Conservation (phyloP, 2,113 vertebrate genomes). For the Cavia aperea region DNA sequence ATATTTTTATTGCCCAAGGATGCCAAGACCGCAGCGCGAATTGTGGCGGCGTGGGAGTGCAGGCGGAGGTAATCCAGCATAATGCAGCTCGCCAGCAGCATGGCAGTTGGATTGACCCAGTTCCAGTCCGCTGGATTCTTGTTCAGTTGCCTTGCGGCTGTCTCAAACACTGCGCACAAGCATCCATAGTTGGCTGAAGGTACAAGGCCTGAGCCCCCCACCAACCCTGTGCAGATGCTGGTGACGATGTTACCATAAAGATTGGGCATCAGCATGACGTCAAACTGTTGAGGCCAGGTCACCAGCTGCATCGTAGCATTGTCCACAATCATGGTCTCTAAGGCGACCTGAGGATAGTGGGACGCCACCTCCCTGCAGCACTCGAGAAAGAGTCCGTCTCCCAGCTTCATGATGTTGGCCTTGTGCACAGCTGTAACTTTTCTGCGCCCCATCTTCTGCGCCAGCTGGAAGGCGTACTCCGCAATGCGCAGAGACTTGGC, state of each 20-base stretch:
- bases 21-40: constrained; percentile 77
- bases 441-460: constrained; percentile 76
- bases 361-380: constrained; percentile 84
- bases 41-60: constrained; percentile 74
- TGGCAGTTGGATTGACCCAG: constrained; percentile 82
- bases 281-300: constrained; percentile 83
- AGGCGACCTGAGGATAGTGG: constrained; percentile 82
- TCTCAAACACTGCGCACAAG: constrained; percentile 83
- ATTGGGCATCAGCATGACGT: constrained; percentile 90
- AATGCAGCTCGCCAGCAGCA: constrained; percentile 81
- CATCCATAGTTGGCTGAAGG: constrained; percentile 80
- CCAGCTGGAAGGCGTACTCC: constrained; percentile 81
- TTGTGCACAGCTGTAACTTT: constrained; percentile 85
- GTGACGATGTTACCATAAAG: constrained; percentile 86
- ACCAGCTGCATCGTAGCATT: constrained; percentile 88
- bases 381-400: constrained; percentile 84
- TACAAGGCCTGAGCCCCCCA: constrained; percentile 79
- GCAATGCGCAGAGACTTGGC: constrained; percentile 80
- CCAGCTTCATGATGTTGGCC: constrained; percentile 87
- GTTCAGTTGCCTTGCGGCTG: constrained; percentile 78
- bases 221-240: constrained; percentile 84
- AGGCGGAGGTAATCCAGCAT: constrained; percentile 87
- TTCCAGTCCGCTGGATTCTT: constrained; percentile 81
- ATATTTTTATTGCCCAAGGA: constrained; percentile 82
- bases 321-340: constrained; percentile 84